Percentiles rank a stretch among this genome's conserved stretches.
These are phyloP conservation scores for Enteromius viviparus DNA, from an alignment of 2,797 vertebrate genomes.

Conservation along the genomic window DNA sequence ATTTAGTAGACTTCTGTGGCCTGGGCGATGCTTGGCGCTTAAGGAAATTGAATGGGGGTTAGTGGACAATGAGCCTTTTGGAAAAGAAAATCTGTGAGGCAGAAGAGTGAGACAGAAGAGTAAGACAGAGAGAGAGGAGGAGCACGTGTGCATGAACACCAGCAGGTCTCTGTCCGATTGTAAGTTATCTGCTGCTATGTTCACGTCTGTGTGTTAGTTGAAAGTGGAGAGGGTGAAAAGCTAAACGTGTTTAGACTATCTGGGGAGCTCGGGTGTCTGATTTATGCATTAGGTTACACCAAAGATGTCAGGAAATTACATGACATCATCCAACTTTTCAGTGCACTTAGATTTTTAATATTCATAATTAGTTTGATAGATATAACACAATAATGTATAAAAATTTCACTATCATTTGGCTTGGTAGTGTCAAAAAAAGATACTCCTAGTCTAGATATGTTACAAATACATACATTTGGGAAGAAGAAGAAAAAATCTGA, in stretches of 20 bases:
- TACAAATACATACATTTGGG: neutral
- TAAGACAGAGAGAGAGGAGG: constrained; percentile 62
- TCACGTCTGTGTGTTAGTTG: constrained; percentile 33
- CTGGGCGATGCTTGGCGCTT: constrained; percentile 74
- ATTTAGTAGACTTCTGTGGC: constrained; percentile 79
- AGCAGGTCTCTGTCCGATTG: constrained; percentile 27
- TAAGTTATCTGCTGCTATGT: constrained; percentile 5
- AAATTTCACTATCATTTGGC: neutral
- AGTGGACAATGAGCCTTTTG: constrained; percentile 69
- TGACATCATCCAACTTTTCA: constrained; percentile 53
- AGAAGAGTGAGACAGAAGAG: constrained; percentile 43
- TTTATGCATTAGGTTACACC: constrained; percentile 52
- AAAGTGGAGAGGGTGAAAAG: constrained; percentile 45
- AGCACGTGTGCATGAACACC: constrained; percentile 40
- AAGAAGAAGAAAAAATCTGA: neutral
- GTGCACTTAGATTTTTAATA: constrained; percentile 13
- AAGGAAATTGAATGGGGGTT: constrained; percentile 82
- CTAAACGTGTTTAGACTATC: constrained; percentile 43
- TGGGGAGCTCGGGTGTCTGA: constrained; percentile 37
- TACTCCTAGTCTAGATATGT: neutral
- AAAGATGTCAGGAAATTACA: constrained; percentile 45
- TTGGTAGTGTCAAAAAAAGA: too few species aligned
- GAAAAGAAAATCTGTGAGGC: constrained; percentile 50
- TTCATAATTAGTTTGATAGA: constrained; percentile 17
- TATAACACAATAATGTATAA: neutral